Evolutionary conservation across 2,113 vertebrate species (phyloP), one percentile per base, ranked within the genome.

Genomic region (Eretmochelys imbricata): DNA sequence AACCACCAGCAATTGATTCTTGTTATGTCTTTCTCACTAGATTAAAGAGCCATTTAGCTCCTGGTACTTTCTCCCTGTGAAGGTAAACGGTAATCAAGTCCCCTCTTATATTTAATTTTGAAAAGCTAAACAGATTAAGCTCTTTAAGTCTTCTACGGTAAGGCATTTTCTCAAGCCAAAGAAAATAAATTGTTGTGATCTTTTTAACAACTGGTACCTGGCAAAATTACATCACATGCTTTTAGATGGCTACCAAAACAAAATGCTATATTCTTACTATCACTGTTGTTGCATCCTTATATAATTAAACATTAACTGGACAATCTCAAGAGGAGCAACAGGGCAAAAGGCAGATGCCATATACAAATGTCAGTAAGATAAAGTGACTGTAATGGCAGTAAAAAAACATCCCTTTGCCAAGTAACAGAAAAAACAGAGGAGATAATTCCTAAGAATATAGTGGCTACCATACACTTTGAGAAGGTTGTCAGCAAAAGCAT

Each of bases 401-500:
- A 84, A 95, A 91, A 93, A 88, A 62, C 42, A 75, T 35, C 65
- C 78, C 42, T 84, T 93, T 80, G 83, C 75, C 75, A 91, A 89
- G 17, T 53, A 88, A 54, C 3, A 55, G 48, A 79, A 50, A 87
- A 94, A 96, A 94, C 84, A 91, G 93, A 84, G 72, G 19, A 5
- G 49, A 79, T 19, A 92, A 93, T 95, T 91, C 54, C 75, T 48
- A 85, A 88, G 65, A 95, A 90, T 90, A 94, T 55, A 80, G 90
- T 84, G 93, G 92, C 81, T 93, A 49, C 85, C 89, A 55, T 94
- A 88, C 87, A 42, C 81, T 91, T 84, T 87, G 95, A 89, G 94
- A 91, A 69, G 25, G 84, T 8, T 59, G 84, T 89, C 96, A 96
- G 86, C 48, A 95, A 94, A 94, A 94, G 82, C 90, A 94, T 96